Evolutionary conservation across 2,888 invertebrate species (phyloP).

Genomic region (Macaria notata): DNA sequence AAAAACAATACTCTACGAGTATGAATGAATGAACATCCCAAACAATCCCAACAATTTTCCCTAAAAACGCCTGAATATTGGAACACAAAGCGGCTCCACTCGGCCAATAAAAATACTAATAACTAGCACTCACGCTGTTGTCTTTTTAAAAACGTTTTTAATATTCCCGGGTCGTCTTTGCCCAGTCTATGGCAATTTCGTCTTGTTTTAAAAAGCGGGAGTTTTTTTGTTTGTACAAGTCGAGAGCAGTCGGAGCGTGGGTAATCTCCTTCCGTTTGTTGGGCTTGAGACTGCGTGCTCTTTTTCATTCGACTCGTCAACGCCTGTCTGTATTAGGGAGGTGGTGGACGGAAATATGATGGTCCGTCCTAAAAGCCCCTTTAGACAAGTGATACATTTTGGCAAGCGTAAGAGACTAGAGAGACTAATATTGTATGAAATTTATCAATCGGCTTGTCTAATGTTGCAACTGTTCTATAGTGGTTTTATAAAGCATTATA

Average conservation of each 20-base stretch:
- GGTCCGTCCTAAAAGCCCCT: too few relatives aligned
- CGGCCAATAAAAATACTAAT: slow-evolving; percentile 71
- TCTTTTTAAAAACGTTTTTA: slow-evolving; percentile 77
- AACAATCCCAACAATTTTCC: too few relatives aligned
- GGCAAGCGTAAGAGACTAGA: too few relatives aligned
- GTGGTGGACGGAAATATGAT: slow-evolving; percentile 14
- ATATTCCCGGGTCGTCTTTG: slow-evolving; percentile 75
- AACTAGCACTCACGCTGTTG: slow-evolving; percentile 62
- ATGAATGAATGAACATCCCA: too few relatives aligned
- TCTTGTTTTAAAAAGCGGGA: slow-evolving; percentile 68
- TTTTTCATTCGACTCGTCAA: slow-evolving; percentile 73
- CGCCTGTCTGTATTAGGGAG: slow-evolving; percentile 57
- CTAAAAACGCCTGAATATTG: too few relatives aligned
- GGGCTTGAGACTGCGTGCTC: slow-evolving; percentile 68
- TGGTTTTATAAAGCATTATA: too few relatives aligned
- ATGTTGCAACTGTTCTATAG: too few relatives aligned
- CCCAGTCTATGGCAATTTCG: slow-evolving; percentile 69
- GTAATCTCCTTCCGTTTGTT: slow-evolving; percentile 80
- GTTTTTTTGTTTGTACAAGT: slow-evolving; percentile 78
- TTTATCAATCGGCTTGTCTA: too few relatives aligned
- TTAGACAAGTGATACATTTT: too few relatives aligned
- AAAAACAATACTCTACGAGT: too few relatives aligned
- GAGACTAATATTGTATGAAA: too few relatives aligned
- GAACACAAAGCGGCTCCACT: slow-evolving; percentile 32
- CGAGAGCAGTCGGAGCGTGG: slow-evolving; percentile 75